These are phyloP conservation scores for Odobenus rosmarus DNA, from an alignment of 2,113 vertebrate genomes.

Conservation along the genomic window DNA sequence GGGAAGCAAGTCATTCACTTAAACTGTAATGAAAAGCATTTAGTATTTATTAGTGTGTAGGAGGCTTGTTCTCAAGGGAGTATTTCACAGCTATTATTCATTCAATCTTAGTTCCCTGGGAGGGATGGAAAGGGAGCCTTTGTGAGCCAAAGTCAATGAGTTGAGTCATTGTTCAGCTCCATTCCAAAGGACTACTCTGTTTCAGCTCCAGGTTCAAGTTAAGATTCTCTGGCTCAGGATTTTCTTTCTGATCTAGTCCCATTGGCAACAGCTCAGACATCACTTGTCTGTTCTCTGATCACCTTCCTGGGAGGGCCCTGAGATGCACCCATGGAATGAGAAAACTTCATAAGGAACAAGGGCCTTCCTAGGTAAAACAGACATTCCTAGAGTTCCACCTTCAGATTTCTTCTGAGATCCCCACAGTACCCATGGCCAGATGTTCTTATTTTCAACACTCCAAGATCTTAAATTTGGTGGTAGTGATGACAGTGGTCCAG, in stretches of 20 bases:
- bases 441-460: background rate
- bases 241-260: background rate
- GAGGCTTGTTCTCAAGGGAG: slow-evolving; percentile 65
- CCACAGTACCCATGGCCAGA: background rate
- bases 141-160: slow-evolving; percentile 41
- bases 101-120: slow-evolving; percentile 33
- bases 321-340: background rate
- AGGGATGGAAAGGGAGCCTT: background rate
- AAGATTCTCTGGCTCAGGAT: background rate
- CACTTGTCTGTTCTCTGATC: background rate
- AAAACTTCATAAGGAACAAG: background rate
- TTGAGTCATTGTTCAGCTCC: slow-evolving; percentile 57
- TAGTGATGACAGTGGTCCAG: background rate
- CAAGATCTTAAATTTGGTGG: background rate
- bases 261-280: background rate
- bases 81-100: slow-evolving; percentile 63
- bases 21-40: slow-evolving; percentile 64
- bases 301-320: background rate
- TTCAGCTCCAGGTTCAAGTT: slow-evolving; percentile 26
- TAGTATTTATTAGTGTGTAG: slow-evolving; percentile 69
- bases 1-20: slow-evolving; percentile 45
- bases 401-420: background rate
- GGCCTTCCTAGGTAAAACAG: background rate
- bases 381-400: background rate
- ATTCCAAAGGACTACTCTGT: slow-evolving; percentile 29